Percentiles rank a stretch among this genome's conserved stretches.
Evolutionary conservation across 2,888 invertebrate species (phyloP).

Genomic region (Hermaeophaga mercurialis): DNA sequence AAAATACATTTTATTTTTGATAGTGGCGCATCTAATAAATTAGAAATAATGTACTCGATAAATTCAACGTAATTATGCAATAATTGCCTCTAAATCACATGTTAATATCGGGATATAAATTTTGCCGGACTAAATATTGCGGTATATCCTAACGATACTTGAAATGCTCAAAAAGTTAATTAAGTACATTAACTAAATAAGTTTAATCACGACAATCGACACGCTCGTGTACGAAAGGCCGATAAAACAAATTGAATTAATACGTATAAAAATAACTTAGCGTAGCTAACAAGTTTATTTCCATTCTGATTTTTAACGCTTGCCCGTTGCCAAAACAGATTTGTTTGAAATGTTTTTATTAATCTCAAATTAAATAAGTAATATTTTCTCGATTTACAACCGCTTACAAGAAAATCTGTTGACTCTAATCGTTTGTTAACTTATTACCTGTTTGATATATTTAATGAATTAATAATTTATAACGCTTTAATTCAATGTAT

Average conservation of each 20-base stretch:
- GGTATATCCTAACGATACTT: background rate
- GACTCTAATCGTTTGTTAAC: too few relatives aligned
- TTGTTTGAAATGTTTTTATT: background rate
- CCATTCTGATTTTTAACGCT: background rate
- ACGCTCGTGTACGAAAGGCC: constrained; percentile 1
- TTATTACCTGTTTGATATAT: too few relatives aligned
- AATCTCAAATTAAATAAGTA: too few relatives aligned
- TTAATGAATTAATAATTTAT: too few relatives aligned
- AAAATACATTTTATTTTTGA: background rate
- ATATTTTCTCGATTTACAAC: too few relatives aligned
- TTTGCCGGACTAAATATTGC: background rate
- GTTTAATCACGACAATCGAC: constrained; percentile 15
- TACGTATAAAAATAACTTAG: constrained; percentile 1
- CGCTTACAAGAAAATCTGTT: too few relatives aligned
- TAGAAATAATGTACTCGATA: background rate
- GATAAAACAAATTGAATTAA: background rate
- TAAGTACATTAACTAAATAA: constrained; percentile 17
- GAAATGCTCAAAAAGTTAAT: constrained; percentile 14
- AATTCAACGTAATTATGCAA: background rate
- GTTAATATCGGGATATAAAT: background rate
- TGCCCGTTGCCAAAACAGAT: background rate
- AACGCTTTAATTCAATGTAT: too few relatives aligned
- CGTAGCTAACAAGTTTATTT: background rate
- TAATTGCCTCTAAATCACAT: constrained; percentile 1
- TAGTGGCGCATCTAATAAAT: background rate